Evolutionary conservation across 2,888 invertebrate species (phyloP), one percentile per base, ranked within the genome.

Genomic region (Pyrocoelia pectoralis): DNA sequence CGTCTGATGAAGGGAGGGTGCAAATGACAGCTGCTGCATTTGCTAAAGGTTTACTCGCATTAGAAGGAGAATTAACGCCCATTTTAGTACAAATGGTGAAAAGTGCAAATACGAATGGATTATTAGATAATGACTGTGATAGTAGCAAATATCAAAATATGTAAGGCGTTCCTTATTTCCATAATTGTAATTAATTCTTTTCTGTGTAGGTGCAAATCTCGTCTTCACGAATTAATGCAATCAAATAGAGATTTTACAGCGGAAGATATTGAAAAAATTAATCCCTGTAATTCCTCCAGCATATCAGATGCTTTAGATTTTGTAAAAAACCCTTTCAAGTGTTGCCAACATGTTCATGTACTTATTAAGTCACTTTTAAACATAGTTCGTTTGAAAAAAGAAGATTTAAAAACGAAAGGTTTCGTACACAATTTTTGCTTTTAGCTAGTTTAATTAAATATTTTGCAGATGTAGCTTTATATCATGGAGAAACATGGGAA

Each of bases 11-110:
- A 81, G 99, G 99, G 1, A 86, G 99, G 59, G 99, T 99, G 1
- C 99, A 99, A 83, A 99, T 99, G 98, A 99, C 99, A 0, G 99
- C 99, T 0, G 99, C 99, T 0, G 99, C 99, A 1, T 99, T 99
- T 82, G 97, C 99, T 1, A 99, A 98, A 84, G 99, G 99, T 0
- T 84, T 99, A 24, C 84, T 99, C 6, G 99, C 99, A 0, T 80
- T 99, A 53, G 99, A 99, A 81, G 99, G 99, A 0, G 98, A 99
- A 82, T 85, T 99, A 38, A 98, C 99, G 0, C 99, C 99, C 0
- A 99, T 99, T 78, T 83, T 99, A 49, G 98, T 98, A 52, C 99
- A 99, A 83, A 99, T 99, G 98, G 98, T 99, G 33, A 99, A 99
- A 80, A 97, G 97, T 68, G 98, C 98, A 17, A 98, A 99, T 77